A percentile compares a stretch with the other conserved stretches of the same genome.
Evolutionary conservation across 1,140 invertebrate genomes (phyloP).

Genomic region (Drosophila guanche): DNA sequence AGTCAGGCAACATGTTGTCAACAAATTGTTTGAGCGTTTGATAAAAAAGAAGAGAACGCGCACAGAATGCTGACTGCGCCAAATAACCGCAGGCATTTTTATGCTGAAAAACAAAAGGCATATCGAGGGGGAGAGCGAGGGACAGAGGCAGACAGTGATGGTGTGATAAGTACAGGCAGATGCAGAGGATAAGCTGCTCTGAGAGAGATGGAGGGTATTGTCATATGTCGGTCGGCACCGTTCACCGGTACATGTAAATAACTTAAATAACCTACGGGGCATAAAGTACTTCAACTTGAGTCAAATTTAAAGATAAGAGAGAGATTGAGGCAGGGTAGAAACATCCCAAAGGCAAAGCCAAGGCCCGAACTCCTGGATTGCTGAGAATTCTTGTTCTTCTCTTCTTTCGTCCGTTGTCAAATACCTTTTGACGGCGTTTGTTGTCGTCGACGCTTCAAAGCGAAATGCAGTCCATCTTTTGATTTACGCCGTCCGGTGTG

Average conservation of each 20-base stretch:
- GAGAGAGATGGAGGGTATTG: background rate
- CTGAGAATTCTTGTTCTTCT: conserved; percentile 42
- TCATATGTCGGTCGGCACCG: conserved; percentile 59
- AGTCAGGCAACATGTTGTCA: conserved; percentile 74
- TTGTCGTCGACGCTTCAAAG: conserved; percentile 52
- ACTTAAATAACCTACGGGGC: conserved; percentile 52
- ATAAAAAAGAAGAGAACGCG: conserved; percentile 42
- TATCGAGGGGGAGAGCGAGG: background rate
- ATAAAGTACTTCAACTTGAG: conserved; percentile 21
- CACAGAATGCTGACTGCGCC: conserved; percentile 56
- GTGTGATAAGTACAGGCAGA: background rate
- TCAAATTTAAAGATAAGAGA: conserved; percentile 8
- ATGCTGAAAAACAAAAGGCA: conserved; percentile 1
- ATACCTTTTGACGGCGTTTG: conserved; percentile 71
- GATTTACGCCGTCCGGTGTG: conserved; percentile 72
- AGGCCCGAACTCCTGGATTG: conserved; percentile 17
- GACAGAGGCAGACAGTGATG: background rate
- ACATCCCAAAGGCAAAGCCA: background rate
- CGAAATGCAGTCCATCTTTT: conserved; percentile 65
- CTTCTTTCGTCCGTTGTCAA: conserved; percentile 27
- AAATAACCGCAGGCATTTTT: conserved; percentile 60
- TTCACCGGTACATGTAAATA: conserved; percentile 63
- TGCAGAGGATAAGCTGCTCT: too few species aligned
- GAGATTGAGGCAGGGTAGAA: background rate
- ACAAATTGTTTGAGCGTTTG: conserved; percentile 69